These are phyloP conservation scores for Pandion haliaetus DNA, from an alignment of 2,113 vertebrate genomes.

Conservation along the genomic window DNA sequence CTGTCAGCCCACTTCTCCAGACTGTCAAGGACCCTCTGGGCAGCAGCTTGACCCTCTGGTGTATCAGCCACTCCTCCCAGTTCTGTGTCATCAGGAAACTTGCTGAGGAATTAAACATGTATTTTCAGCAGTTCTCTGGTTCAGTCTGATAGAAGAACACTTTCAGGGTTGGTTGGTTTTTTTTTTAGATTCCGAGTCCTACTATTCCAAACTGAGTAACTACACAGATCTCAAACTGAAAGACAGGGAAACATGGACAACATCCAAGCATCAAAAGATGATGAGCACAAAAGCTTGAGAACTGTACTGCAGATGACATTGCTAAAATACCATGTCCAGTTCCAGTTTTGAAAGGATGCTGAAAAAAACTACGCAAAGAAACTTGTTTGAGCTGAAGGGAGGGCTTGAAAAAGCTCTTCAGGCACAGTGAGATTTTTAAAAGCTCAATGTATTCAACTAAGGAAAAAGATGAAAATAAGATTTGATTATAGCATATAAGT, in stretches of 20 bases:
- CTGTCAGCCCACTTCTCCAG: not conserved
- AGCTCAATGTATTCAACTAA: not conserved
- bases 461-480: not conserved
- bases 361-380: not conserved
- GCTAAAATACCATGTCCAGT: not conserved
- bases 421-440: not conserved
- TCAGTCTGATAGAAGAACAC: not conserved
- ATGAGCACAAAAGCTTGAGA: not conserved
- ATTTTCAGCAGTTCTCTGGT: not conserved
- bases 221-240: not conserved
- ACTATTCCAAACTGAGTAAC: not conserved
- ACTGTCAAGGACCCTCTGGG: not conserved
- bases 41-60: not conserved
- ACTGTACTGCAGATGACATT: not conserved
- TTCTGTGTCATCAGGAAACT: not conserved
- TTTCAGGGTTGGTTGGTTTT: not conserved
- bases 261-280: not conserved
- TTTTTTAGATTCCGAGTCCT: not conserved
- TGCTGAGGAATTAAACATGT: not conserved
- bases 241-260: not conserved
- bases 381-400: not conserved
- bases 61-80: not conserved
- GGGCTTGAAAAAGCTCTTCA: not conserved
- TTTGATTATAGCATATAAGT: not conserved
- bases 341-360: not conserved